phyloP scores from a whole-genome alignment of 2,888 invertebrate species.

The Capitulum mitella region DNA sequence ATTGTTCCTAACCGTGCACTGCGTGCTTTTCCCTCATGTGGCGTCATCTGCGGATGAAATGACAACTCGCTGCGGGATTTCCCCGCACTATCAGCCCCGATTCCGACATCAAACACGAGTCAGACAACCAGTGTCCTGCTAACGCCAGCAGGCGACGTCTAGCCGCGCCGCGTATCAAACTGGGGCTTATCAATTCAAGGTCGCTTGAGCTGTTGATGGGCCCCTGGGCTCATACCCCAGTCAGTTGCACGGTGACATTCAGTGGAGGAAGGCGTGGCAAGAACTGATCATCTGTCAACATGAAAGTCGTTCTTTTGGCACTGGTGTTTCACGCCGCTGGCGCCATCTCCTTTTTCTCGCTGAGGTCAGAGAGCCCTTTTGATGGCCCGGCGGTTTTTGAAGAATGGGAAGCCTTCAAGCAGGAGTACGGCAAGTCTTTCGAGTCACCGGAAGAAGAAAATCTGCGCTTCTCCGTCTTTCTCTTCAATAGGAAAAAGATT shows the following conservation, averaged over 20 bases:
- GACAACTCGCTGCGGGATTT: too few species aligned
- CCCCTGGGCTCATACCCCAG: neutral
- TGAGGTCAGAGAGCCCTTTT: neutral
- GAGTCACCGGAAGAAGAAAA: constrained; percentile 64
- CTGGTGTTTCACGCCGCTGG: neutral
- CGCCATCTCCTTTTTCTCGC: neutral
- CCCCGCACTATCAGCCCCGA: too few species aligned
- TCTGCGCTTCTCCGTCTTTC: constrained; percentile 78
- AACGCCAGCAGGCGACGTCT: too few species aligned
- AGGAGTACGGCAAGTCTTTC: constrained; percentile 52
- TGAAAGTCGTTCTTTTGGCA: neutral
- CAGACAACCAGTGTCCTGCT: too few species aligned
- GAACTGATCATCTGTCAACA: too few species aligned
- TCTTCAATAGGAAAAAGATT: constrained; percentile 76
- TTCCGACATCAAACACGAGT: too few species aligned
- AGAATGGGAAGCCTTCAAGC: constrained; percentile 36
- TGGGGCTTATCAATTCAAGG: too few species aligned
- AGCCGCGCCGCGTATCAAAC: too few species aligned
- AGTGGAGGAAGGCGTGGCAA: neutral
- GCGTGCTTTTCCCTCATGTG: too few species aligned
- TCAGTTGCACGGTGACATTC: neutral
- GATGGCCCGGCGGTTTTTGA: neutral
- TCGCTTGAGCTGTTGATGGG: neutral
- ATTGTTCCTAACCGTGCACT: too few species aligned
- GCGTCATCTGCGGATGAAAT: too few species aligned